Evolutionary conservation across 2,113 vertebrate genomes (phyloP), one percentile per base, ranked within the genome.

Genomic region (Microcebus lehilahytsara): DNA sequence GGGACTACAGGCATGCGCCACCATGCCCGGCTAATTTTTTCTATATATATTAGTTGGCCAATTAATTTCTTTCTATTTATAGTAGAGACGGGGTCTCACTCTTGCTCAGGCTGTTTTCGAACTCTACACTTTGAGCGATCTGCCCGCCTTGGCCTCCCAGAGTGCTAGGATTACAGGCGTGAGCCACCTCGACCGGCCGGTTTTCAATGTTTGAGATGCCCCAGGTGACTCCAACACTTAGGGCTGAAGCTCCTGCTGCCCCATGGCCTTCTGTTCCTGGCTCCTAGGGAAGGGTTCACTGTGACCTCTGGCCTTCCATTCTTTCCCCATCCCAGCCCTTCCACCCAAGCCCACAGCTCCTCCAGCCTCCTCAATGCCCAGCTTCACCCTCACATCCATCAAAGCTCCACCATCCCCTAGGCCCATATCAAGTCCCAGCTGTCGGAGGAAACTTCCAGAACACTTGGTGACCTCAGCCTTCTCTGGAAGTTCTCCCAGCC

Each of bases 391-490:
- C 69, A 30, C 1, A 0, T 9, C n/a, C 49, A 32, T 53, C 51
- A 19, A 53, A 37, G 40, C 22, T 75, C 51, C 13, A 2, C 19
- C 40, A 53, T 34, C 10, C 87, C 49, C 77, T 25, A 37, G 93
- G 19, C 16, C 42, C 42, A 37, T 5, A 23, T 34, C 72, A 89
- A 69, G 91, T 37, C 56, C 32, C 60, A 16, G 58, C 56, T 34
- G 11, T 46, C 46, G 6, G 12, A 13, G 27, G 72, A 74, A 53
- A 3, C 58, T 51, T 14, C 10, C 22, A 37, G 42, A 10, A 37
- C 49, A 32, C 9, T 56, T 0, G 0, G 81, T 17, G 0, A 37
- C 56, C 64, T 62, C 3, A 1, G 51, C 4, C 60, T 80, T 37
- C 49, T 77, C 74, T 96, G 89, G 46, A 66, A 77, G 42, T 16